These are phyloP conservation scores for Nettapus auritus DNA, from an alignment of 2,113 vertebrate species.

Conservation along the genomic window DNA sequence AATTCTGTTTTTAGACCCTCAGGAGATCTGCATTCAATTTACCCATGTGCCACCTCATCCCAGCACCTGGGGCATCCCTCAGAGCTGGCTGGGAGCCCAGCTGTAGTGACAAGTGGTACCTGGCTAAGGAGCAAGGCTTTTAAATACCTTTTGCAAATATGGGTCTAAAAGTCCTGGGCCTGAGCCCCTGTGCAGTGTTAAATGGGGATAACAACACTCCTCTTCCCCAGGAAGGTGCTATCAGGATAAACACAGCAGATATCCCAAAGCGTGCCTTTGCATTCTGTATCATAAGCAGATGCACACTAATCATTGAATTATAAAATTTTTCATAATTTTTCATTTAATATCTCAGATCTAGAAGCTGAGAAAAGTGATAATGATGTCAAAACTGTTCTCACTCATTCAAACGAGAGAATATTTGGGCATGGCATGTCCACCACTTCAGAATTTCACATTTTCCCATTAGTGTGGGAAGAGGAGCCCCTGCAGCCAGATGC, in stretches of 20 bases:
- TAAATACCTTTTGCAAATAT: background rate
- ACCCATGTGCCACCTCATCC: background rate
- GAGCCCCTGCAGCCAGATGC: background rate
- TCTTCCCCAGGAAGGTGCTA: background rate
- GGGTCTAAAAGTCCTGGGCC: background rate
- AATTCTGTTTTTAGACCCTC: background rate
- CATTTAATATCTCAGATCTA: background rate
- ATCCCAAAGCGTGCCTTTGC: fast-evolving
- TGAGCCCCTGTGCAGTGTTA: background rate
- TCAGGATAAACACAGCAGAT: background rate
- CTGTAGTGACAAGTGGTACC: background rate
- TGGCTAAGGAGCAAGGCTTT: background rate
- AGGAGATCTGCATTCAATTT: background rate
- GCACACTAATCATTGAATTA: background rate
- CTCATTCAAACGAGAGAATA: background rate
- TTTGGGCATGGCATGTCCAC: background rate
- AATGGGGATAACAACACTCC: background rate
- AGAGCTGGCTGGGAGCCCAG: background rate
- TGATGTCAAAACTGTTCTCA: background rate
- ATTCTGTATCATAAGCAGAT: background rate
- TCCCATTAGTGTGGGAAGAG: background rate
- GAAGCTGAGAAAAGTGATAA: background rate
- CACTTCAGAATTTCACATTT: background rate
- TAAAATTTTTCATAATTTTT: background rate
- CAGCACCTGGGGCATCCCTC: background rate